Percentiles rank a stretch among this genome's conserved stretches.
phyloP scores from a whole-genome alignment of 2,113 vertebrate genomes.

The Synodontis membranacea region DNA sequence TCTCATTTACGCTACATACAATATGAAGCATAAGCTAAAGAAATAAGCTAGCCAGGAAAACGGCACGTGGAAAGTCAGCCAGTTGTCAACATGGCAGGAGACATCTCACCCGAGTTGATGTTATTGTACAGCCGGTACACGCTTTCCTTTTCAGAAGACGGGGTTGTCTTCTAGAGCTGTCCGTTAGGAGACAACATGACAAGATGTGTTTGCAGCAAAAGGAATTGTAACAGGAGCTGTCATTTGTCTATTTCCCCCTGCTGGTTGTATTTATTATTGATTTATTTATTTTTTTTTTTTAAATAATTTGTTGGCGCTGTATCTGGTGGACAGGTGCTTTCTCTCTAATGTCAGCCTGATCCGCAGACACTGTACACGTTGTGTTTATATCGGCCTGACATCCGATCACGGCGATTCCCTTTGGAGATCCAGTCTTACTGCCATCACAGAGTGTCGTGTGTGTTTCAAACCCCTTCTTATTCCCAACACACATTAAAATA shows the following conservation, averaged over 20 bases:
- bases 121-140: neutral
- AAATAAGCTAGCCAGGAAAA: neutral
- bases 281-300: too few species aligned
- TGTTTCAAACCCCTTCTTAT: neutral
- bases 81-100: neutral
- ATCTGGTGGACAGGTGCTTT: neutral
- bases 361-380: neutral
- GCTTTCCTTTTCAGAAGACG: neutral
- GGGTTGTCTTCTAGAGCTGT: neutral
- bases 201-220: neutral
- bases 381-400: slow-evolving; percentile 12
- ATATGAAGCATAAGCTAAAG: too few species aligned
- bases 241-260: neutral
- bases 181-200: neutral
- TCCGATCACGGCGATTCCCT: neutral
- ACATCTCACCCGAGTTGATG: neutral
- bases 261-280: neutral
- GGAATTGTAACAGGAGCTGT: neutral
- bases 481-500: slow-evolving; percentile 2
- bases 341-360: neutral
- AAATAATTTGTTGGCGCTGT: neutral
- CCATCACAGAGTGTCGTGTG: neutral
- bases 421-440: neutral
- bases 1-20: neutral
- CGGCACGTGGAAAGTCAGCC: neutral